A percentile compares a stretch with the other conserved stretches of the same genome.
Evolutionary conservation across 1,140 invertebrate species (phyloP).

Genomic region (Lepidurus couesii): DNA sequence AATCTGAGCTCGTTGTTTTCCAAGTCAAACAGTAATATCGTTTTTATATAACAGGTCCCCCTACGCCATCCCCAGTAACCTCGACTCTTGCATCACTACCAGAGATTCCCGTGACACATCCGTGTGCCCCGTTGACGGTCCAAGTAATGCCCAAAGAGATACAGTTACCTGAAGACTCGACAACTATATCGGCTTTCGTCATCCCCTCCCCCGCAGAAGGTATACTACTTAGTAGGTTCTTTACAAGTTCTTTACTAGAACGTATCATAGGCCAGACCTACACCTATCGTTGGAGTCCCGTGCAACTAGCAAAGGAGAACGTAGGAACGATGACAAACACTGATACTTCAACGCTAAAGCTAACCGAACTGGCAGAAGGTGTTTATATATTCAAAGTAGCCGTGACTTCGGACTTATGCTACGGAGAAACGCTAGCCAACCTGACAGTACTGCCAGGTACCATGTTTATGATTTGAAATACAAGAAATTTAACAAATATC

Average conservation of each 20-base stretch:
- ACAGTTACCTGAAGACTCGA: constrained; percentile 65
- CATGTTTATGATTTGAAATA: constrained; percentile 41
- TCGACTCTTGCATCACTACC: background rate
- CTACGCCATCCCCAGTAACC: background rate
- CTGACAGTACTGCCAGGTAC: constrained; percentile 79
- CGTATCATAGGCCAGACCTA: constrained; percentile 57
- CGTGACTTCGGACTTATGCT: constrained; percentile 64
- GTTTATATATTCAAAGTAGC: constrained; percentile 82
- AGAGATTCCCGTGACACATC: background rate
- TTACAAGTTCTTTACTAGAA: constrained; percentile 25
- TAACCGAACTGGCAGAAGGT: constrained; percentile 73
- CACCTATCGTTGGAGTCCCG: constrained; percentile 79
- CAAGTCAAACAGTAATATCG: background rate
- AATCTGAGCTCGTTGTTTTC: background rate
- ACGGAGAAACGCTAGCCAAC: constrained; percentile 79
- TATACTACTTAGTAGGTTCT: constrained; percentile 41
- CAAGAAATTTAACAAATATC: background rate
- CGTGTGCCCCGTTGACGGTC: constrained; percentile 26
- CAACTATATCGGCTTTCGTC: constrained; percentile 69
- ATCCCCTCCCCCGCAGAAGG: constrained; percentile 65
- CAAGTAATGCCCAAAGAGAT: constrained; percentile 55
- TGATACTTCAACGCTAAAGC: constrained; percentile 68
- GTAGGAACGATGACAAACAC: constrained; percentile 75
- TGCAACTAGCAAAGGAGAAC: constrained; percentile 70
- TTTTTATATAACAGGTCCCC: background rate